Evolutionary conservation across 2,113 vertebrate species (phyloP), one percentile per base, ranked within the genome.

Genomic region (Vireo altiloquus): DNA sequence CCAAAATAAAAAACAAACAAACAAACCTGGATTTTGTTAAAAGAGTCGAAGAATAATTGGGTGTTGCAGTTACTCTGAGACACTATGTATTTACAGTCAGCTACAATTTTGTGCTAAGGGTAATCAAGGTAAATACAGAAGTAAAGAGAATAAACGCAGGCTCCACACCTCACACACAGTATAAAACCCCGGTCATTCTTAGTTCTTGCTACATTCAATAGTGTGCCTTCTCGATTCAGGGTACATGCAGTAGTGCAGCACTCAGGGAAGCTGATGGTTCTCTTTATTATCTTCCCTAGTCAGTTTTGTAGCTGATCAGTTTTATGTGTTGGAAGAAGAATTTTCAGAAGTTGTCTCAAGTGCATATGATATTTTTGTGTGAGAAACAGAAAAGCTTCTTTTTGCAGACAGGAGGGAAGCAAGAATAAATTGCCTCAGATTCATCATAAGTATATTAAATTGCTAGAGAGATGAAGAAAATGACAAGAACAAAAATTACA

Each of bases 381-480:
- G 54, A 76, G 63, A 80, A 72, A 27, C 30, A 69, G n/a, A 80
- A 82, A 31, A 80, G 3, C 28, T 71, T 81, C 27, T 39, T 90
- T 93, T 93, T 82, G 66, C 74, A 92, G 60, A 56, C 16, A 42
- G 37, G 31, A 81, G 42, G 52, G 30, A 3, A 90, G 31, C 12
- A 61, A 89, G 47, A 95, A 71, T 78, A 84, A 96, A 96, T 84
- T 86, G 25, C 28, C 22, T 94, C 40, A 70, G 50, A 35, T 95
- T 95, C 97, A 69, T 96, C 89, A 31, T 82, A 82, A 49, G 52
- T 39, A 9, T 56, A 71, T 91, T 92, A 83, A 84, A 65, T 61
- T 83, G 63, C 69, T 91, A 69, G 79, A 93, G 75, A 96, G 69
- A 75, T 79, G 79, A 96, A 93, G 59, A 95, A 96, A 87, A 85